A percentile compares a stretch with the other conserved stretches of the same genome.
These are phyloP conservation scores for Colaptes auratus DNA, from an alignment of 2,113 vertebrate genomes.

Conservation along the genomic window DNA sequence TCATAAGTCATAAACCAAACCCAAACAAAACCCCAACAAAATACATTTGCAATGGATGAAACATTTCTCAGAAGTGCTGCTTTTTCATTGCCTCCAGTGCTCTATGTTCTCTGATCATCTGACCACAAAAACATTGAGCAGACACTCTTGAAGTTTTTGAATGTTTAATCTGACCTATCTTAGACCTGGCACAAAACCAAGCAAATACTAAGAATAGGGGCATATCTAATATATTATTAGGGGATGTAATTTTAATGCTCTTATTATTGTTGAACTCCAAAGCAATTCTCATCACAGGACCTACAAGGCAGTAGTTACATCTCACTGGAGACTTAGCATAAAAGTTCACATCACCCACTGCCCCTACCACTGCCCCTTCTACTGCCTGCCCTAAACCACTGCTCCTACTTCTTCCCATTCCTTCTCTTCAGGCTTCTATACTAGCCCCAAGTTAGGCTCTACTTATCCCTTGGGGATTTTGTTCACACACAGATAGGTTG, in stretches of 20 bases:
- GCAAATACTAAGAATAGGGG: background rate
- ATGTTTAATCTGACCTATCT: background rate
- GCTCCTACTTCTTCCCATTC: background rate
- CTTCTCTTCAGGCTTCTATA: background rate
- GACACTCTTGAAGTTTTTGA: background rate
- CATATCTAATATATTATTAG: background rate
- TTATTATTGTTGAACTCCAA: background rate
- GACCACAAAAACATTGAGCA: background rate
- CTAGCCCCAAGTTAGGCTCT: background rate
- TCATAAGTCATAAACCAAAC: background rate
- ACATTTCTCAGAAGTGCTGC: slow-evolving; percentile 12
- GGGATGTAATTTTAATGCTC: background rate
- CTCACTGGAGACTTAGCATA: background rate
- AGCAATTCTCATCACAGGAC: background rate
- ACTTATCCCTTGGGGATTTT: background rate
- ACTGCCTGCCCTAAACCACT: background rate
- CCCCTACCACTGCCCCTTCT: background rate
- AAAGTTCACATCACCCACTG: background rate
- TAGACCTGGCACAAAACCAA: background rate
- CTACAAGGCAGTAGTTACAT: background rate
- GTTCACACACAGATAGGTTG: background rate
- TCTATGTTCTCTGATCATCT: background rate
- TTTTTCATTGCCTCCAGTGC: background rate
- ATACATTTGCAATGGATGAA: background rate
- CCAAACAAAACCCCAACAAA: background rate